These are phyloP conservation scores for Thymelicus acteon DNA, from an alignment of 2,888 invertebrate genomes.

Conservation along the genomic window DNA sequence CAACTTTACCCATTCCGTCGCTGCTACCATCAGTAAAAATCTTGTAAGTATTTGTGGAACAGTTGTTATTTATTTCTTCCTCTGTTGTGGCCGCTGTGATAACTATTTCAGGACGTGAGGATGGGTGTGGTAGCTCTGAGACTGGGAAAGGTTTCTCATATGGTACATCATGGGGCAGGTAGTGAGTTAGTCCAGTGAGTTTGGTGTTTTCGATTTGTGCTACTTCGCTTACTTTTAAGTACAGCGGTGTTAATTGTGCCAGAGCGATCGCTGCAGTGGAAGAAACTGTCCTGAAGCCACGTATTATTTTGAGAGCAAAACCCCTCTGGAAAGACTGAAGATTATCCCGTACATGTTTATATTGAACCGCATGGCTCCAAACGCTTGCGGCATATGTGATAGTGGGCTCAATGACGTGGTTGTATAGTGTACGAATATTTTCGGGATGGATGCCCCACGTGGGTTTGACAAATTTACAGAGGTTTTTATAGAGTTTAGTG, in stretches of 20 bases:
- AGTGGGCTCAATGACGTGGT: neutral
- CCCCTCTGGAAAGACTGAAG: slow-evolving; percentile 2
- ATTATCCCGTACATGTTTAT: too few relatives aligned
- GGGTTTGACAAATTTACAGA: neutral
- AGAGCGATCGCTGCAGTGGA: neutral
- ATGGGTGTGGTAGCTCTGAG: neutral
- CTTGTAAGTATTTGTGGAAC: neutral
- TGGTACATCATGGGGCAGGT: neutral
- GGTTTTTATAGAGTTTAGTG: neutral
- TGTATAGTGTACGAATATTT: neutral
- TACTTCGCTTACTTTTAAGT: neutral
- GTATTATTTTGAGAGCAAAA: neutral
- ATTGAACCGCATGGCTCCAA: neutral
- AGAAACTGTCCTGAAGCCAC: neutral
- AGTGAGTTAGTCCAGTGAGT: neutral
- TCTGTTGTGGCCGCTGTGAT: neutral
- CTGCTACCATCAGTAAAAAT: too few relatives aligned
- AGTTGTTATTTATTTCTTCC: neutral
- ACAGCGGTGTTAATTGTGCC: neutral
- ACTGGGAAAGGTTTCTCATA: neutral
- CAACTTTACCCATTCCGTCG: too few relatives aligned
- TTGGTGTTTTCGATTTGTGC: neutral
- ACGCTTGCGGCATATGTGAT: neutral
- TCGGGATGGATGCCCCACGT: neutral
- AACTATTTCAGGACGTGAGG: neutral